Conservation (phyloP, 2,113 vertebrate genomes). For the Clinocottus analis region DNA sequence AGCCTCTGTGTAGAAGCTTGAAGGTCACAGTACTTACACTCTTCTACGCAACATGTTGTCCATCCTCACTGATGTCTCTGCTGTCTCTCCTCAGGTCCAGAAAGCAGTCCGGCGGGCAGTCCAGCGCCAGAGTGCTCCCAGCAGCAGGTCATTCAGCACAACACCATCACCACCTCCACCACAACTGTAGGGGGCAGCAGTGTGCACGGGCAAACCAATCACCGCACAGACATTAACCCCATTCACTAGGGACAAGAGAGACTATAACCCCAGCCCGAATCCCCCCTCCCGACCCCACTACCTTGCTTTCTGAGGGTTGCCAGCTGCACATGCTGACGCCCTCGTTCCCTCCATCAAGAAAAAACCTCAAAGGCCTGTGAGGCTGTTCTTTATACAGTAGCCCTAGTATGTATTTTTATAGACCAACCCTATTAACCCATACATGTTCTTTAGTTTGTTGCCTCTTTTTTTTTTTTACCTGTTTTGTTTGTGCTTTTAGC, state of each 20-base stretch:
- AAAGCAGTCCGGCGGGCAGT: constrained; percentile 95
- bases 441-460: constrained; percentile 54
- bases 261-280: constrained; percentile 33
- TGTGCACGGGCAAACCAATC: constrained; percentile 92
- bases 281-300: not conserved
- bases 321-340: constrained; percentile 57
- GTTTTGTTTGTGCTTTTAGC: constrained; percentile 78
- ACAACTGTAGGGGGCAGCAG: constrained; percentile 91
- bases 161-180: constrained; percentile 98
- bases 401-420: constrained; percentile 90
- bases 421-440: constrained; percentile 76
- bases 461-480: constrained; percentile 31
- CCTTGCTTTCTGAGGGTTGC: constrained; percentile 60
- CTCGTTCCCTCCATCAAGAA: constrained; percentile 63
- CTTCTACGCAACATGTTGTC: not conserved
- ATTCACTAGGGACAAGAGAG: constrained; percentile 89
- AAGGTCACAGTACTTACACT: constrained; percentile 1
- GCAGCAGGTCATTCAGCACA: constrained; percentile 99
- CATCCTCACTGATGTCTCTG: constrained; percentile 51
- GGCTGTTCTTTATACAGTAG: constrained; percentile 87
- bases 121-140: constrained; percentile 92
- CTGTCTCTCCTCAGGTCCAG: constrained; percentile 88
- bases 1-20: not conserved
- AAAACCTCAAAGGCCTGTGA: constrained; percentile 88
- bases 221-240: constrained; percentile 97